Percentiles rank a stretch among this genome's conserved stretches.
Evolutionary conservation across 2,113 vertebrate species (phyloP).

Genomic region (Triplophysa tibetana): DNA sequence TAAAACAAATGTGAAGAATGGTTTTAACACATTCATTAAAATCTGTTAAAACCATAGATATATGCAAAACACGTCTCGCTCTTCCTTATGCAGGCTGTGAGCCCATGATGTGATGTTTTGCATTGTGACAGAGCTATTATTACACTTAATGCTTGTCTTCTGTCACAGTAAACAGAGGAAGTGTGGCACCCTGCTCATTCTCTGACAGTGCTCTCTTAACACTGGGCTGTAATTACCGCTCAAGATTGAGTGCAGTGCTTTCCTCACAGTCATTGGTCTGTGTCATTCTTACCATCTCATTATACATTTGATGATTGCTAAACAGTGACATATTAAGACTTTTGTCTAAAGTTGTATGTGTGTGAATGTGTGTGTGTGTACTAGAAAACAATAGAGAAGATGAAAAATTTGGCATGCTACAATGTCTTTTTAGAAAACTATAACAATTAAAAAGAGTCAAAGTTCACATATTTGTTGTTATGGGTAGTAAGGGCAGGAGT

Average conservation of each 20-base stretch:
- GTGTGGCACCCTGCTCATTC: slow-evolving; percentile 13
- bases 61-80: not conserved
- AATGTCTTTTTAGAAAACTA: not conserved
- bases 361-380: not conserved
- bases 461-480: too few relatives aligned
- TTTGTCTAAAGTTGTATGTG: slow-evolving; percentile 2
- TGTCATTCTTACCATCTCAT: not conserved
- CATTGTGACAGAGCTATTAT: slow-evolving; percentile 34
- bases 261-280: not conserved
- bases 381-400: not conserved
- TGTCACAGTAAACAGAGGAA: slow-evolving; percentile 24
- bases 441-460: not conserved
- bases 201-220: slow-evolving; percentile 20
- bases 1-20: not conserved
- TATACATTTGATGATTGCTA: not conserved
- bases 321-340: slow-evolving; percentile 1
- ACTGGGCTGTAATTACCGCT: slow-evolving; percentile 19
- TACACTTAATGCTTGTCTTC: slow-evolving; percentile 38
- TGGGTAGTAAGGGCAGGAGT: too few relatives aligned
- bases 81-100: not conserved
- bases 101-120: slow-evolving; percentile 19
- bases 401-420: not conserved
- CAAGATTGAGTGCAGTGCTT: slow-evolving; percentile 8
- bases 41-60: too few relatives aligned
- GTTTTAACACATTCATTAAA: not conserved